These are phyloP conservation scores for Resseliella maxima DNA, from an alignment of 2,888 invertebrate species.

Conservation along the genomic window DNA sequence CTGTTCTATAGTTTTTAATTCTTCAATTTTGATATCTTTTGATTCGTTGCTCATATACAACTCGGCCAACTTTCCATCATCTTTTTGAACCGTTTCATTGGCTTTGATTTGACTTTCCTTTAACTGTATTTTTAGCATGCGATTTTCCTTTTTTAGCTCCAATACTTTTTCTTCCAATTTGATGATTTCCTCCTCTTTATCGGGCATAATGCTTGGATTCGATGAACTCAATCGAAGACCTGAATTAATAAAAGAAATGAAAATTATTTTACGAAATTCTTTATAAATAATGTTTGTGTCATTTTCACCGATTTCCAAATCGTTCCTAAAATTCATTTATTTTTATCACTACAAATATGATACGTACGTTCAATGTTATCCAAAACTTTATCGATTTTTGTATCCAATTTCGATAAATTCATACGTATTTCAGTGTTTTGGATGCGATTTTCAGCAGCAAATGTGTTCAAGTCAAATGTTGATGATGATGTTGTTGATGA, in stretches of 20 bases:
- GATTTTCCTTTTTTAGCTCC: conserved; percentile 65
- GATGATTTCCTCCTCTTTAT: conserved; percentile 62
- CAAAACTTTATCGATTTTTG: conserved; percentile 73
- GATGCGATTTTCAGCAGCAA: conserved; percentile 73
- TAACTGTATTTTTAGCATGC: conserved; percentile 61
- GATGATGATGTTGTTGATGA: conserved; percentile 58
- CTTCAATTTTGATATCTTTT: neutral
- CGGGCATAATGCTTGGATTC: conserved; percentile 58
- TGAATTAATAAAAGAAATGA: conserved; percentile 1
- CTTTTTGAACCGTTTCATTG: neutral
- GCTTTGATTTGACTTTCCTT: conserved; percentile 53
- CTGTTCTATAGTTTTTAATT: neutral
- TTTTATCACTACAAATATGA: neutral
- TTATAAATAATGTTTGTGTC: neutral
- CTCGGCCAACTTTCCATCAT: neutral
- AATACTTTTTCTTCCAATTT: conserved; percentile 65
- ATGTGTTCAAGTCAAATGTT: conserved; percentile 67
- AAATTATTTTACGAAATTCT: neutral
- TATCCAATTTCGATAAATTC: conserved; percentile 73
- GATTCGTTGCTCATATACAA: neutral
- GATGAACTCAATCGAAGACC: conserved; percentile 56
- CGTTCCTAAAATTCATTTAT: neutral
- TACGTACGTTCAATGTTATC: conserved; percentile 68
- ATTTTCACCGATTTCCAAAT: no score
- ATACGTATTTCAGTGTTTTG: conserved; percentile 76